These are phyloP conservation scores for Dimorphilus gyrociliatus DNA, from an alignment of 2,888 invertebrate species.

Conservation along the genomic window DNA sequence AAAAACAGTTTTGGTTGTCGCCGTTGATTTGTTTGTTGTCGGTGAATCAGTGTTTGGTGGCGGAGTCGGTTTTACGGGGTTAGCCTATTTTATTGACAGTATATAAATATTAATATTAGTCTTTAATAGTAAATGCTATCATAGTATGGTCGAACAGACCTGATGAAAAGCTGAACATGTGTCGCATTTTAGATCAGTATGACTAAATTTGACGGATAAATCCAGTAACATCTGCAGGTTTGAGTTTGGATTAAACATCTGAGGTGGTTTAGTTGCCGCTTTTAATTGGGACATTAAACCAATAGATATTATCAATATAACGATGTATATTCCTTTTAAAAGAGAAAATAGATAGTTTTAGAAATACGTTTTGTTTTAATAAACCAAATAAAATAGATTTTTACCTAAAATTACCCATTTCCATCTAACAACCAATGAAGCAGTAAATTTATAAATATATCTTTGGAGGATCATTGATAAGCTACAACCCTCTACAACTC, in stretches of 20 bases:
- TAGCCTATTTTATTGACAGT: too few species aligned
- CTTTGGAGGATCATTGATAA: constrained; percentile 14
- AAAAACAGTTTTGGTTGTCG: constrained; percentile 3
- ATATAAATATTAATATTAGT: too few species aligned
- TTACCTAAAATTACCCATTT: constrained; percentile 20
- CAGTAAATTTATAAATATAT: constrained; percentile 15
- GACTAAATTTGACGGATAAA: constrained; percentile 24
- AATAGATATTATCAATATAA: constrained; percentile 16
- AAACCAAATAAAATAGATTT: constrained; percentile 4
- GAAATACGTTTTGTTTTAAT: too few species aligned
- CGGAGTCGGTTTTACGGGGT: not conserved
- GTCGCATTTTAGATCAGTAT: constrained; percentile 19
- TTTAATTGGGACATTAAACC: constrained; percentile 19
- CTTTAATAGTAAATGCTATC: not conserved
- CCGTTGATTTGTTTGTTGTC: constrained; percentile 3
- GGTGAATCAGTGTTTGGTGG: constrained; percentile 1
- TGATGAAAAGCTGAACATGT: constrained; percentile 18
- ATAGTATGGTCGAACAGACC: constrained; percentile 4
- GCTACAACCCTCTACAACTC: constrained; percentile 20
- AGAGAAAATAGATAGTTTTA: too few species aligned
- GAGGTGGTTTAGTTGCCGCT: constrained; percentile 24
- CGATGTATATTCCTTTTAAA: constrained; percentile 15
- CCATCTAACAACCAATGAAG: constrained; percentile 15
- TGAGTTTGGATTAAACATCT: constrained; percentile 22
- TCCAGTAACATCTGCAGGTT: constrained; percentile 26